A percentile compares a stretch with the other conserved stretches of the same genome.
Evolutionary conservation across 1,140 invertebrate species (phyloP).

Genomic region (Drosophila kurseongensis): DNA sequence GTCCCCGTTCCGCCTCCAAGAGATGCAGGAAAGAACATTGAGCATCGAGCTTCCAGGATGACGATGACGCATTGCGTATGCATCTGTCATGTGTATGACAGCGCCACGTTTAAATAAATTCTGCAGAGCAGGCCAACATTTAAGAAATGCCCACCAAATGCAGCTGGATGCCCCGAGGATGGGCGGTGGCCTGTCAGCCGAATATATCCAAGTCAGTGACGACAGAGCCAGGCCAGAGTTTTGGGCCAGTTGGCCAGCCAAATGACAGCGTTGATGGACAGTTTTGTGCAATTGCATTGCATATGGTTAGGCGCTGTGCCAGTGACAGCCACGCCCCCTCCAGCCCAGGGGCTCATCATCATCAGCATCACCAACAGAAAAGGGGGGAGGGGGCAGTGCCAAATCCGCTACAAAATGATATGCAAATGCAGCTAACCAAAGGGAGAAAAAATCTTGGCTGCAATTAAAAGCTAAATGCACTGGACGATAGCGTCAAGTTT

Average conservation of each 20-base stretch:
- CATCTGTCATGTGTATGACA: slow-evolving; percentile 74
- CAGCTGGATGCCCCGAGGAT: not conserved
- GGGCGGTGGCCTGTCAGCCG: slow-evolving; percentile 26
- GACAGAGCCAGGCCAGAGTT: slow-evolving; percentile 42
- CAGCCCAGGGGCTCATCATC: slow-evolving; percentile 33
- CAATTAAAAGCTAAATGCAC: slow-evolving; percentile 80
- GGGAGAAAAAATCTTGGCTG: slow-evolving; percentile 55
- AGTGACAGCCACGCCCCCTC: slow-evolving; percentile 56
- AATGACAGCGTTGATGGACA: slow-evolving; percentile 81
- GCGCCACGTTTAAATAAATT: slow-evolving; percentile 78
- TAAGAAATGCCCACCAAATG: slow-evolving; percentile 68
- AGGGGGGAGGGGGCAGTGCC: slow-evolving; percentile 8
- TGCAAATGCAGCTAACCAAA: slow-evolving; percentile 68
- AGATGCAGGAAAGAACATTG: not conserved
- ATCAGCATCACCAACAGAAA: slow-evolving; percentile 24
- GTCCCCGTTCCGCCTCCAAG: not conserved
- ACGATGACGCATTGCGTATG: slow-evolving; percentile 80
- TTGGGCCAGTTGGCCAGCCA: slow-evolving; percentile 66
- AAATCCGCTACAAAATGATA: slow-evolving; percentile 69
- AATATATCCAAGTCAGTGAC: slow-evolving; percentile 47
- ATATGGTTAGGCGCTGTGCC: slow-evolving; percentile 76
- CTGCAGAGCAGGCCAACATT: slow-evolving; percentile 56
- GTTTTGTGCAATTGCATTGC: slow-evolving; percentile 80
- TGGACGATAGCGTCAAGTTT: slow-evolving; percentile 63
- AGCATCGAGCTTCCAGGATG: slow-evolving; percentile 34